Evolutionary conservation across 1,140 invertebrate genomes (phyloP).

Genomic region (Drosophila gunungcola): DNA sequence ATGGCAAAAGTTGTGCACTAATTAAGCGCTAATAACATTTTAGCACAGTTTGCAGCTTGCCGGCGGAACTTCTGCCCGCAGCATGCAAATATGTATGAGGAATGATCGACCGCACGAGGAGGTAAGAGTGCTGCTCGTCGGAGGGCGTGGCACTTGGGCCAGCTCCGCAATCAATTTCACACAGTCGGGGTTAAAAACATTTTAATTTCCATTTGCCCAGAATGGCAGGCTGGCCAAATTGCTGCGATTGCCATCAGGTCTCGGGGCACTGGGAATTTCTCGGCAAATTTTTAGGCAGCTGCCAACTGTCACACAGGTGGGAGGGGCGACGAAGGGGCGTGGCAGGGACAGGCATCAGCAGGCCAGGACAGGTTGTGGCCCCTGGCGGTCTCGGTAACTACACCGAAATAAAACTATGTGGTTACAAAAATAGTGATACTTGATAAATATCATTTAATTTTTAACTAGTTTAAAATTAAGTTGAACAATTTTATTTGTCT

Average conservation of each 20-base stretch:
- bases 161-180: constrained; percentile 55
- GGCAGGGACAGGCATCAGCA: neutral
- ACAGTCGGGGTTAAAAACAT: constrained; percentile 59
- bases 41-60: constrained; percentile 52
- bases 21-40: constrained; percentile 81
- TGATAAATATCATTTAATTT: neutral
- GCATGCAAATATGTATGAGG: constrained; percentile 37
- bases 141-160: neutral
- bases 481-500: no score
- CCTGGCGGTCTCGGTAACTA: constrained; percentile 36
- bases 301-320: constrained; percentile 73
- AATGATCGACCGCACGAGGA: constrained; percentile 40
- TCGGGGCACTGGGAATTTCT: constrained; percentile 63
- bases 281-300: constrained; percentile 74
- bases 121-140: constrained; percentile 6
- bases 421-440: no score
- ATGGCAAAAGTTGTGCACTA: constrained; percentile 73
- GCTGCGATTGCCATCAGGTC: constrained; percentile 72
- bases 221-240: constrained; percentile 66
- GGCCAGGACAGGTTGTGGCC: constrained; percentile 45
- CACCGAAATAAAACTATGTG: neutral
- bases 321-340: constrained; percentile 2
- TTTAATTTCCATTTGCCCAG: constrained; percentile 75
- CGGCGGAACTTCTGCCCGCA: constrained; percentile 31
- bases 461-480: neutral